Base-by-base conservation (phyloP, 2,888 invertebrate genomes). In the Zeuzera pyrina region DNA sequence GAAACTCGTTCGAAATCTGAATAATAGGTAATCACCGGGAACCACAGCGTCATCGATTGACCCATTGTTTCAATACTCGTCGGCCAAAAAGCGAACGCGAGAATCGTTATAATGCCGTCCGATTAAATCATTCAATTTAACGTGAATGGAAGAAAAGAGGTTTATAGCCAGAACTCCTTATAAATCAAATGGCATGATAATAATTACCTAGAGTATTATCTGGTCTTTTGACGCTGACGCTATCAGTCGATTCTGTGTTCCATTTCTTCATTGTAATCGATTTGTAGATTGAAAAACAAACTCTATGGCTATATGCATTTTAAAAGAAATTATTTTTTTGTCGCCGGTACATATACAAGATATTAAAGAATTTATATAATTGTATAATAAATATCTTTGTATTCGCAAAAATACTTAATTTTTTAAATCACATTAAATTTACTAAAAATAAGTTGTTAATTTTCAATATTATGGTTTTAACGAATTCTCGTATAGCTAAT, bases 71-170 rank as follows among this genome's bases (percentile, higher is more conserved):
- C 47, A 57, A 47, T 45, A 46, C 51, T 39, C 41, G 28, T 7
- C 35, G 35, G 53, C 5, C 57, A 70, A 66, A 72, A 72, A 60
- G 56, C 34, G n/a, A n/a, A n/a, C 47, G 40, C 42, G 48, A 46
- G 48, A 52, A 47, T 43, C 50, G 42, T 49, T 57, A n/a, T 56
- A 61, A 65, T 56, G 52, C 58, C 55, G 44, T 48, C 46, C 64
- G 69, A 71, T 74, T 71, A 72, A 62, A 70, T 72, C 77, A 64
- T 72, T 68, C 76, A 73, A 77, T 78, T 78, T 68, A 70, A 62
- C 66, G 53, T 57, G 64, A 76, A 74, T 68, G 52, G 62, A 61
- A 67, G 69, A 74, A 78, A 77, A 73, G 76, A 76, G 78, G 74
- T 74, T 74, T 73, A 68, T 52, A 65, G 52, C 60, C 62, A 42